Base-by-base conservation (phyloP, 1,140 invertebrate species). In the Pollicipes pollicipes region DNA sequence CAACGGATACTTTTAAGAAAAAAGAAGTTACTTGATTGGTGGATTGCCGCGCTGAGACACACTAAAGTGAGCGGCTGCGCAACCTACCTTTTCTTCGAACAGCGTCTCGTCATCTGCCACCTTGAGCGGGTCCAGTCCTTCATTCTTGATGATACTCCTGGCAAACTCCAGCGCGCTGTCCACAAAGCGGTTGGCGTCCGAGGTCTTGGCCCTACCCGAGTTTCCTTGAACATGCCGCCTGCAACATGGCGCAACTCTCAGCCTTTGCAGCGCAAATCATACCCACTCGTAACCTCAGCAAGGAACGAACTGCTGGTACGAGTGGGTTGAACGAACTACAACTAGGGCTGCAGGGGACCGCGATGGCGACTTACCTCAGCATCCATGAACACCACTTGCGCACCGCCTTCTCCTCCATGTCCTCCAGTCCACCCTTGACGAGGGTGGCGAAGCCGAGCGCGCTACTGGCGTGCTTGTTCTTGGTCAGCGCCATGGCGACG, bases 151-250 rank as follows among this genome's bases (percentile, higher is more conserved):
- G 3, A 66, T 8, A 29, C 64, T 17, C 10, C 64, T 3, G 3
- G 64, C 64, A 8, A 66, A 28, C 64, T 66, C 27, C 64, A 66
- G 10, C 1, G 64, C n/a, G 28, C 10, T 28, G 28, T 66, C 64
- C 3, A 66, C 64, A n/a, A 66, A 66, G 10, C 64, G n/a, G 64
- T 66, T 66, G 64, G 64, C 64, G 64, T 66, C 64, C 64, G 64
- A 66, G 8, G 64, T 66, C 64, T 66, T 66, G 10, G 64, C 64
- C 27, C 64, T 3, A 3, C 64, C 64, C 28, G 10, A 28, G 27
- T 27, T 66, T 3, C 64, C 28, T n/a, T 66, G 64, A 8, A 66
- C 64, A 29, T 66, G 64, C 64, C 64, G 64, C 28, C 64, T 66
- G 64, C 37, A n/a, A n/a, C n/a, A n/a, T n/a, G n/a, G n/a, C n/a